A percentile compares a stretch with the other conserved stretches of the same genome.
phyloP scores from a whole-genome alignment of 2,113 vertebrate species.

The Aplodontia rufa region DNA sequence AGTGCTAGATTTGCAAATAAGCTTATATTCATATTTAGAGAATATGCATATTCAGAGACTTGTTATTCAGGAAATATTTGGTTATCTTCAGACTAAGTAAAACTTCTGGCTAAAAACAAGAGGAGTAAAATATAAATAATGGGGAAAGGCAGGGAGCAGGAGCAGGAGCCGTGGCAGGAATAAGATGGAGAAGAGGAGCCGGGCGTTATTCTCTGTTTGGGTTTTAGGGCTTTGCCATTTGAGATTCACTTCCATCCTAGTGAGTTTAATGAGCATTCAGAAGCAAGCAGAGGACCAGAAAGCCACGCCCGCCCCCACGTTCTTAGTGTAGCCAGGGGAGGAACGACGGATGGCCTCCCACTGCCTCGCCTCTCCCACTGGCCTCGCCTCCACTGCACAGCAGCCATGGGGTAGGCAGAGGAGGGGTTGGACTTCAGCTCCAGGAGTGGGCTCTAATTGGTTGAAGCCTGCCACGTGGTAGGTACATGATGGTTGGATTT shows the following conservation, averaged over 20 bases:
- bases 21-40: conserved; percentile 77
- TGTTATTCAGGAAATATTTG: conserved; percentile 80
- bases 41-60: conserved; percentile 80
- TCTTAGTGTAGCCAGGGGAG: background rate
- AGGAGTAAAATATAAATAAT: conserved; percentile 65
- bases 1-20: conserved; percentile 77
- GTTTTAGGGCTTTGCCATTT: background rate
- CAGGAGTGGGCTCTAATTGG: too few species aligned
- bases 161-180: background rate
- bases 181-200: background rate
- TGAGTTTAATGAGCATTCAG: too few species aligned
- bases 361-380: too few species aligned
- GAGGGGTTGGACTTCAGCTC: too few species aligned
- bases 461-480: too few species aligned
- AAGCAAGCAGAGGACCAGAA: background rate
- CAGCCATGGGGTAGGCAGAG: too few species aligned
- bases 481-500: too few species aligned
- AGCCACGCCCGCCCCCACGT: background rate
- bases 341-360: background rate
- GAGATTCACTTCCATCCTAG: background rate
- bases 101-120: conserved; percentile 73
- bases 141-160: conserved; percentile 50
- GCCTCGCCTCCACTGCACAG: background rate
- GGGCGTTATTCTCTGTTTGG: conserved; percentile 14
- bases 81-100: conserved; percentile 76